phyloP scores from a whole-genome alignment of 2,797 vertebrate species.

The Smutsia gigantea region DNA sequence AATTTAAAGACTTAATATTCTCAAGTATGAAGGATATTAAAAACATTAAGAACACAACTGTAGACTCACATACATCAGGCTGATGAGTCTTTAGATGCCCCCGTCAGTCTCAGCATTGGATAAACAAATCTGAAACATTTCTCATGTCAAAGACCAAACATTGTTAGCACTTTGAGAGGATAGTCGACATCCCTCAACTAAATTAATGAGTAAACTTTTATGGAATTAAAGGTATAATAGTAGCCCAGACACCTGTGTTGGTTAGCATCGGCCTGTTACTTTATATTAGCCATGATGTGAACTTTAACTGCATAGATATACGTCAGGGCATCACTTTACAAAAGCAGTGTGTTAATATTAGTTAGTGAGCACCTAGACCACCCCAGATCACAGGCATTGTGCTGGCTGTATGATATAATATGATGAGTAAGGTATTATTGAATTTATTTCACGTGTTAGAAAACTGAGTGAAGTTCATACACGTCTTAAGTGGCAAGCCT shows the following conservation, averaged over 20 bases:
- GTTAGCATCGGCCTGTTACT: not conserved
- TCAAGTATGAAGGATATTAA: not conserved
- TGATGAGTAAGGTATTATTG: slow-evolving; percentile 10
- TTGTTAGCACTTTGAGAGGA: not conserved
- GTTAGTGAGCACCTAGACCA: not conserved
- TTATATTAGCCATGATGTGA: not conserved
- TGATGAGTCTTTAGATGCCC: not conserved
- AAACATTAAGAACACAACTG: not conserved
- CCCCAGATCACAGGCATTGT: not conserved
- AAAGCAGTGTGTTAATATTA: not conserved
- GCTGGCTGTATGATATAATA: not conserved
- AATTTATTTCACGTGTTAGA: slow-evolving; percentile 17
- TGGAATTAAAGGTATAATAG: not conserved
- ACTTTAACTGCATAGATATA: not conserved
- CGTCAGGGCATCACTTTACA: not conserved
- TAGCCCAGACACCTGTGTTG: not conserved
- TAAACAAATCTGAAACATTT: not conserved
- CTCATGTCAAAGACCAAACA: slow-evolving; percentile 13
- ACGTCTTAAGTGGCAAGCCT: not conserved
- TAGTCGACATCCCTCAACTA: not conserved
- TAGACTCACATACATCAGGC: not conserved
- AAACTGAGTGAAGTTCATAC: not conserved
- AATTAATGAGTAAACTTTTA: not conserved
- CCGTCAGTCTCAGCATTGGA: not conserved
- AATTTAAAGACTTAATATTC: not conserved